Conservation (phyloP, 2,888 invertebrate species). For the Caenorhabditis plicata region DNA sequence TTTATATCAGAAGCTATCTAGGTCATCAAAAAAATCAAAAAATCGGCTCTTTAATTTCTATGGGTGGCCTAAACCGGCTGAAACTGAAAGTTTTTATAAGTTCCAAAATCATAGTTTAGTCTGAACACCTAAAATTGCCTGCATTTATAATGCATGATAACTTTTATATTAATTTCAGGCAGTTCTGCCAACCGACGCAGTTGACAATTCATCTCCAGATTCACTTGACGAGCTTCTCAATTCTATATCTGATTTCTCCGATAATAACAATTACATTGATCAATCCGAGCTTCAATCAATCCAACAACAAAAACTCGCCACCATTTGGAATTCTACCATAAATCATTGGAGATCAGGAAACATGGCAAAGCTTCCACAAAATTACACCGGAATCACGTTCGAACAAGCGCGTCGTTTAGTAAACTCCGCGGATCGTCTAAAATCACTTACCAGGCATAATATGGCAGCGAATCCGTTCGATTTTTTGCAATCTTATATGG, state of each 20-base stretch:
- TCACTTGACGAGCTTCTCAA: slow-evolving; percentile 28
- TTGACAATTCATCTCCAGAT: slow-evolving; percentile 5
- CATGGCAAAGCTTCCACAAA: slow-evolving; percentile 3
- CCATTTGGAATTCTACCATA: slow-evolving; percentile 40
- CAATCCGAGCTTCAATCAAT: slow-evolving; percentile 26
- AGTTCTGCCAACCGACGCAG: slow-evolving; percentile 17
- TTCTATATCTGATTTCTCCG: slow-evolving; percentile 31
- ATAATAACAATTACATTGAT: slow-evolving; percentile 25
- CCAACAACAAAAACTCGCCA: slow-evolving; percentile 3
- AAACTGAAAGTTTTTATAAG: no score
- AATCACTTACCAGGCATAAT: slow-evolving; percentile 46
- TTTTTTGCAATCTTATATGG: slow-evolving; percentile 45
- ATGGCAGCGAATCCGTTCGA: slow-evolving; percentile 43
- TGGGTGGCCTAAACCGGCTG: no score
- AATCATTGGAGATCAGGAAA: slow-evolving; percentile 44
- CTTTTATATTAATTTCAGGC: no score
- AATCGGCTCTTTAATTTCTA: no score
- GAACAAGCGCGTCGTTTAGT: slow-evolving; percentile 36
- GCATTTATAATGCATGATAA: no score
- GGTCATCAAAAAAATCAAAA: no score
- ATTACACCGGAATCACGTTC: slow-evolving; percentile 34
- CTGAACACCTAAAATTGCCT: no score
- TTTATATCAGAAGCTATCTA: no score
- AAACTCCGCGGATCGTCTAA: slow-evolving; percentile 37
- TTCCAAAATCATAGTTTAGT: no score